These are phyloP conservation scores for Oriolus oriolus DNA, from an alignment of 2,113 vertebrate species.

Conservation along the genomic window DNA sequence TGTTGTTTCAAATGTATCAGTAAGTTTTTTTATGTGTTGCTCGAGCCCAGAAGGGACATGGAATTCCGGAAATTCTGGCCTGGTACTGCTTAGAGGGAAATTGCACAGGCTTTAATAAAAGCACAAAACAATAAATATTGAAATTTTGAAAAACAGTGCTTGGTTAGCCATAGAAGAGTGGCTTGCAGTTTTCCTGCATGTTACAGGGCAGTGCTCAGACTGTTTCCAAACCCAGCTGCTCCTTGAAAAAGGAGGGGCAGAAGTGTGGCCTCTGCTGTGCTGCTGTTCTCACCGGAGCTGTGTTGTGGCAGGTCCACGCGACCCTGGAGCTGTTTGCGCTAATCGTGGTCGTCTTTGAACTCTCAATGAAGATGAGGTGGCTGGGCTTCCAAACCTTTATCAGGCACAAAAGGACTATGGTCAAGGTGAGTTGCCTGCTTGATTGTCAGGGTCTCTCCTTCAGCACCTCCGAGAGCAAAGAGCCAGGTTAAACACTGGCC, in stretches of 20 bases:
- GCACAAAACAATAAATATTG: not conserved
- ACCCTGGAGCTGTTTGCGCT: conserved; percentile 92
- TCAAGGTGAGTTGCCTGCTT: conserved; percentile 80
- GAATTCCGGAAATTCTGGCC: not conserved
- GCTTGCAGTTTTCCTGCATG: not conserved
- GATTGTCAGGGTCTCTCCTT: not conserved
- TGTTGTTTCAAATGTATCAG: not conserved
- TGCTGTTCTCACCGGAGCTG: not conserved
- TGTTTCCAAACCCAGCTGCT: not conserved
- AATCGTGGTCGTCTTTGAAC: conserved; percentile 91
- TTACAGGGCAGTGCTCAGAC: not conserved
- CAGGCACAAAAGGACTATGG: conserved; percentile 95
- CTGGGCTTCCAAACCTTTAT: conserved; percentile 92
- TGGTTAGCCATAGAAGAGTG: not conserved
- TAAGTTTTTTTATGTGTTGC: not conserved
- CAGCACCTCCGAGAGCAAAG: not conserved
- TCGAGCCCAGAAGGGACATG: not conserved
- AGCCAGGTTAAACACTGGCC: not conserved
- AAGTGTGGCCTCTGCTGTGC: not conserved
- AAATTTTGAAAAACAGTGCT: not conserved
- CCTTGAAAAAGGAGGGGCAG: not conserved
- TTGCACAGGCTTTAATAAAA: not conserved
- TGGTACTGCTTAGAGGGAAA: not conserved
- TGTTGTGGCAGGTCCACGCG: conserved; percentile 83
- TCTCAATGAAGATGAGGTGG: conserved; percentile 96